A percentile compares a stretch with the other conserved stretches of the same genome.
These are phyloP conservation scores for Perizoma affinitatum DNA, from an alignment of 2,888 invertebrate species.

Conservation along the genomic window DNA sequence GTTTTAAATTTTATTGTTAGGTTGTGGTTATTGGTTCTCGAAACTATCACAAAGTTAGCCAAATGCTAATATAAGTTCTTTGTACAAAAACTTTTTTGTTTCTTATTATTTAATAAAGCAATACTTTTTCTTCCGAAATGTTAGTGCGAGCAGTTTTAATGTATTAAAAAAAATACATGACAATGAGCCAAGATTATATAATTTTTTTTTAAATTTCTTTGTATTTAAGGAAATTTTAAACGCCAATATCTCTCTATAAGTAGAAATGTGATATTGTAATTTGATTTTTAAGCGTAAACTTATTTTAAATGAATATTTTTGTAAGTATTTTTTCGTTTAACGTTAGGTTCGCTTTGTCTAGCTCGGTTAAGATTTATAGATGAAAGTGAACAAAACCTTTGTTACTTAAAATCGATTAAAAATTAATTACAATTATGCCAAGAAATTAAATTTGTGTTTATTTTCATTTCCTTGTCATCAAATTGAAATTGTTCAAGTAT, in stretches of 20 bases:
- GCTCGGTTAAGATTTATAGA: constrained; percentile 78
- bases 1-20: constrained; percentile 62
- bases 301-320: constrained; percentile 81
- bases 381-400: constrained; percentile 76
- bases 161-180: constrained; percentile 66
- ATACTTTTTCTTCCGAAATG: constrained; percentile 79
- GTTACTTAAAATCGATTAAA: constrained; percentile 84
- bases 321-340: constrained; percentile 78
- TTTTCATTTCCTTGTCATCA: constrained; percentile 39
- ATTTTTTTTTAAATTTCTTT: constrained; percentile 60
- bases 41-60: constrained; percentile 74
- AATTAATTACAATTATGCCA: constrained; percentile 83
- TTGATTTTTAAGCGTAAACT: constrained; percentile 80
- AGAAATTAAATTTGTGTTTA: constrained; percentile 70
- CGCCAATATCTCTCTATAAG: constrained; percentile 84
- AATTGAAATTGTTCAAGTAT: not conserved
- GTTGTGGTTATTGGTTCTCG: constrained; percentile 72
- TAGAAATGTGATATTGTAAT: constrained; percentile 85
- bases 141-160: constrained; percentile 60
- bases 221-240: constrained; percentile 58
- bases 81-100: constrained; percentile 68
- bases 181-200: constrained; percentile 67
- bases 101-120: constrained; percentile 64
- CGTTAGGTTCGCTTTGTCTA: constrained; percentile 77
- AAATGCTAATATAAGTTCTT: constrained; percentile 73